Evolutionary conservation across 2,888 invertebrate genomes (phyloP), one percentile per base, ranked within the genome.

Genomic region (Drosophila falleni): DNA sequence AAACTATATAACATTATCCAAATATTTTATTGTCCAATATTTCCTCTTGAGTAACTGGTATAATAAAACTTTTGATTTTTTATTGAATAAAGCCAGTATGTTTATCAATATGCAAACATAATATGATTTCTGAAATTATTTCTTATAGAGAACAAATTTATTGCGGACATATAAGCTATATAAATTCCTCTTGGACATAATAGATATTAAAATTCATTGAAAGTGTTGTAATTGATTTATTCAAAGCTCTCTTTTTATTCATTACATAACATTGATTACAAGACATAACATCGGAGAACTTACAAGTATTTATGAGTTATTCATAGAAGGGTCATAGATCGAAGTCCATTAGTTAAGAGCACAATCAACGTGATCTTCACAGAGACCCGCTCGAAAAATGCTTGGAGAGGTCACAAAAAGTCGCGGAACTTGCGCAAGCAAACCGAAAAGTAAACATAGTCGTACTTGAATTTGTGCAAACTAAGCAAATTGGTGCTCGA

Each of bases 321-420:
- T 26, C 35, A 46, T 37, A 41, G 41, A 31, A 15, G 56, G 77
- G 77, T 77, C 74, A 77, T 23, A 77, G 78, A 78, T 78, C 78
- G 62, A 49, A 70, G 50, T 26, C 46, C 50, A 76, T 78, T 74
- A 78, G 78, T 76, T 74, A 42, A 71, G 63, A 31, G 44, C 53
- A 50, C 78, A 78, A 68, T 74, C 78, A 74, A 71, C 62, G 46
- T 53, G 61, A 56, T 74, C 74, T 73, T 54, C 54, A 49, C n/a
- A 35, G 19, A 51, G 37, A 33, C 9, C 15, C 49, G 47, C 26
- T 49, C 13, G 26, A 62, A 64, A 64, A 46, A 46, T 54, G 31
- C 56, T 74, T 71, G 61, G 19, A 23, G 47, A 75, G 78, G 79
- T 78, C 72, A 72, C 56, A 51, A 58, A 31, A 69, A 66, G 75